phyloP scores from a whole-genome alignment of 2,113 vertebrate genomes.

The Phoxinus phoxinus region DNA sequence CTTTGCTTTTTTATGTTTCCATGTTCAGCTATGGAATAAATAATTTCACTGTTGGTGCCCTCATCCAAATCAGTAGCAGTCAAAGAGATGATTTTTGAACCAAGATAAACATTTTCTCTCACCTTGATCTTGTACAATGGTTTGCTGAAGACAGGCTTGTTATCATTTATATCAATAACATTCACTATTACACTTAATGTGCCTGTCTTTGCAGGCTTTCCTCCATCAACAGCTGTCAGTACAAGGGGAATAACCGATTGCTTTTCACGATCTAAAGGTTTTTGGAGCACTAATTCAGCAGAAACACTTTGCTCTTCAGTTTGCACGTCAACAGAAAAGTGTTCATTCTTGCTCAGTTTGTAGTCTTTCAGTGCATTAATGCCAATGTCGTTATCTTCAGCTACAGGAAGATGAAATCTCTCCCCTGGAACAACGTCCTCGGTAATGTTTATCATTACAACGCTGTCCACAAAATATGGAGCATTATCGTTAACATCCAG shows the following conservation, averaged over 20 bases:
- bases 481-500: constrained; percentile 85
- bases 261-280: constrained; percentile 74
- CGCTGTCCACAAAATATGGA: constrained; percentile 72
- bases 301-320: constrained; percentile 64
- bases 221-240: constrained; percentile 74
- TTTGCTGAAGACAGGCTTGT: constrained; percentile 72
- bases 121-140: constrained; percentile 73
- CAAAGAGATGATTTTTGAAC: constrained; percentile 64
- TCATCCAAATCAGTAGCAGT: constrained; percentile 77
- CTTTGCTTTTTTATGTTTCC: constrained; percentile 63
- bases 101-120: constrained; percentile 66
- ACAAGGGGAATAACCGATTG: constrained; percentile 65
- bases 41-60: constrained; percentile 71
- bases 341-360: constrained; percentile 73
- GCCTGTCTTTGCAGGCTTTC: constrained; percentile 72
- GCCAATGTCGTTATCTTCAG: constrained; percentile 71
- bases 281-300: constrained; percentile 72
- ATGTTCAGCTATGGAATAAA: constrained; percentile 78
- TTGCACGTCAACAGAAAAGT: constrained; percentile 75
- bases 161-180: constrained; percentile 77
- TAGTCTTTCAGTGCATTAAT: constrained; percentile 69
- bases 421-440: constrained; percentile 70
- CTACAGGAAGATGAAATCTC: constrained; percentile 65
- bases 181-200: constrained; percentile 68
- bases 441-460: constrained; percentile 68